Evolutionary conservation across 2,113 vertebrate genomes (phyloP).

Genomic region (Xerus inauris): DNA sequence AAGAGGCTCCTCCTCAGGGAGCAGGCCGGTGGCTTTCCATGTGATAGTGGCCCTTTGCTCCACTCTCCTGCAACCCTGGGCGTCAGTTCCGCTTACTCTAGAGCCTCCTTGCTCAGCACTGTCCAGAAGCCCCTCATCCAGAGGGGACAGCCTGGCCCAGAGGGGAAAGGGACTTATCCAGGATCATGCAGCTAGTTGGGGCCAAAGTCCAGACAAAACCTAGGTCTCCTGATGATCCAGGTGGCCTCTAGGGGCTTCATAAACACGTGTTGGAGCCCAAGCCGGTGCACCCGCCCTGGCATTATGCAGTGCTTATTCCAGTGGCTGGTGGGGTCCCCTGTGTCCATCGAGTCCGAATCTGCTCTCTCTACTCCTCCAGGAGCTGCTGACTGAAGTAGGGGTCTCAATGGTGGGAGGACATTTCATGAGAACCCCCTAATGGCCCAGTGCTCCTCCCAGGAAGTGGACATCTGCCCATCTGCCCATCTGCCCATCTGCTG

Average conservation of each 20-base stretch:
- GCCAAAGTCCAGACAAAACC: not conserved
- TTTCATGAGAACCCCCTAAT: not conserved
- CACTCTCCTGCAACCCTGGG: not conserved
- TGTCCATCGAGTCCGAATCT: not conserved
- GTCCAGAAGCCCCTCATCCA: not conserved
- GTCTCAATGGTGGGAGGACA: accelerated
- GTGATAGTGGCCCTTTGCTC: not conserved
- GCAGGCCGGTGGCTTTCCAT: not conserved
- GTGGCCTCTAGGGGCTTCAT: not conserved
- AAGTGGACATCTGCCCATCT: not conserved
- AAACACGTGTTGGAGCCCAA: accelerated
- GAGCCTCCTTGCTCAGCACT: not conserved
- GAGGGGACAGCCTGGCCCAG: not conserved
- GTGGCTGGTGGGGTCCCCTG: accelerated
- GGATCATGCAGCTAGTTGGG: not conserved
- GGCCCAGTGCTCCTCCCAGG: not conserved
- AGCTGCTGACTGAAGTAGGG: not conserved
- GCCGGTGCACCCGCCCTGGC: accelerated
- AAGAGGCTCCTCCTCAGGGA: not conserved
- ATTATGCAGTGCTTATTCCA: accelerated
- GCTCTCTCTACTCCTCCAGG: not conserved
- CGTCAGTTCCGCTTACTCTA: not conserved
- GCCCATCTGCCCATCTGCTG: not conserved
- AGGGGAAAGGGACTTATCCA: not conserved
- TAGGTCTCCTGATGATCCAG: not conserved